Conservation (phyloP, 2,113 vertebrate species). For the Colistium nudipinnis region DNA sequence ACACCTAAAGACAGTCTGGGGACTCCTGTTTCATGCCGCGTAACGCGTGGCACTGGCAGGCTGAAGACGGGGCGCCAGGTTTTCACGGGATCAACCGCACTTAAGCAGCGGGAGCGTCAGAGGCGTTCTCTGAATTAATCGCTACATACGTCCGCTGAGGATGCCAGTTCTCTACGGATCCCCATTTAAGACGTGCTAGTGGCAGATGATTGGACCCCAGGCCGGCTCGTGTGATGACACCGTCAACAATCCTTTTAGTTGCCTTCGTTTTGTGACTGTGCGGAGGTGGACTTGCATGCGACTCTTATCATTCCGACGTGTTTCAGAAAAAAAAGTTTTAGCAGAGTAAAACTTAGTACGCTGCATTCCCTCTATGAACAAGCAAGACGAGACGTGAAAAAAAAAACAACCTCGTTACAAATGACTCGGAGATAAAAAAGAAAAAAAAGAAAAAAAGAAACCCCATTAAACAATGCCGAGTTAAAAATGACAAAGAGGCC, state of each 20-base stretch:
- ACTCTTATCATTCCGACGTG: constrained; percentile 64
- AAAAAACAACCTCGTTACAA: constrained; percentile 12
- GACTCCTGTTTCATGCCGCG: constrained; percentile 30
- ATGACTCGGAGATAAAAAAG: constrained; percentile 10
- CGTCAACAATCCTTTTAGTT: constrained; percentile 31
- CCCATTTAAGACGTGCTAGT: neutral
- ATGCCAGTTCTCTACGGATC: neutral
- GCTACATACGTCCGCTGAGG: neutral
- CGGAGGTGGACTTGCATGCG: constrained; percentile 63
- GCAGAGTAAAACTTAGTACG: constrained; percentile 64
- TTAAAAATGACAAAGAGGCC: neutral
- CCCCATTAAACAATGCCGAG: constrained; percentile 9
- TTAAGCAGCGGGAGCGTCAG: neutral
- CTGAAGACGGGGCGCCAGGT: neutral
- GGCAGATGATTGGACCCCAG: constrained; percentile 9
- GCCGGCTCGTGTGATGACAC: constrained; percentile 57
- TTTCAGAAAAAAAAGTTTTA: constrained; percentile 50
- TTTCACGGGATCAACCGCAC: constrained; percentile 36
- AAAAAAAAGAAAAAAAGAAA: neutral
- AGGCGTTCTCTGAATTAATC: constrained; percentile 2
- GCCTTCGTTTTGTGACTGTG: constrained; percentile 21
- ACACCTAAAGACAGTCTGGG: constrained; percentile 30
- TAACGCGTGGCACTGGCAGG: constrained; percentile 13
- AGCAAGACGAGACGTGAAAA: constrained; percentile 55
- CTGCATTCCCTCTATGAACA: constrained; percentile 74